phyloP scores from a whole-genome alignment of 2,113 vertebrate species.

The Cololabis saira region DNA sequence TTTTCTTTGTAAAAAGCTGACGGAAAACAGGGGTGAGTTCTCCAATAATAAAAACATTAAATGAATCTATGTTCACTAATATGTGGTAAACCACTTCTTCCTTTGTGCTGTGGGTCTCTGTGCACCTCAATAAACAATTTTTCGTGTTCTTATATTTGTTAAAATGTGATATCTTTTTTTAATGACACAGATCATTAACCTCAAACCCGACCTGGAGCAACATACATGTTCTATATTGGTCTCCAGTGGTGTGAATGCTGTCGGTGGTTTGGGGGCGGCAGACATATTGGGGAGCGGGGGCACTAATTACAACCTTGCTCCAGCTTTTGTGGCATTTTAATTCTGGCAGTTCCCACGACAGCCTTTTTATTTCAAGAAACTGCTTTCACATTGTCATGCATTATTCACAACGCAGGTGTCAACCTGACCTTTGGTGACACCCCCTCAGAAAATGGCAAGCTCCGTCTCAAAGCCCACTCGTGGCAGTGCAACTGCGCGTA shows the following conservation, averaged over 20 bases:
- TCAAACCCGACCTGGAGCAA: slow-evolving; percentile 9
- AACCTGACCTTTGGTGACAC: slow-evolving; percentile 52
- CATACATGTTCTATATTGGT: slow-evolving; percentile 44
- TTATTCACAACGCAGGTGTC: slow-evolving; percentile 75
- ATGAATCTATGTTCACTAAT: slow-evolving; percentile 37
- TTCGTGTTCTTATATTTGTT: slow-evolving; percentile 17
- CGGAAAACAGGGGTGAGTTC: slow-evolving; percentile 26
- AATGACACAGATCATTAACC: slow-evolving; percentile 30
- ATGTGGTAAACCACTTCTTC: slow-evolving; percentile 19
- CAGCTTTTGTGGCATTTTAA: slow-evolving; percentile 64
- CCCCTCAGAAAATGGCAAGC: slow-evolving; percentile 13
- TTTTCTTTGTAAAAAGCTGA: slow-evolving; percentile 31
- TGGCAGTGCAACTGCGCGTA: slow-evolving; percentile 5
- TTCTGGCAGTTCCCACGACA: slow-evolving; percentile 39
- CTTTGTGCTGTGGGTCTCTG: slow-evolving; percentile 23
- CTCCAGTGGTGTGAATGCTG: slow-evolving; percentile 38
- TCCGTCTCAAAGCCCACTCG: slow-evolving; percentile 22
- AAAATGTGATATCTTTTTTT: slow-evolving; percentile 41
- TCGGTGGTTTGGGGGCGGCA: slow-evolving; percentile 39
- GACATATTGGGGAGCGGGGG: slow-evolving; percentile 36
- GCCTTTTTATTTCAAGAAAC: slow-evolving; percentile 54
- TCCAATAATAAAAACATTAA: slow-evolving; percentile 28
- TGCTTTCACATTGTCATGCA: slow-evolving; percentile 59
- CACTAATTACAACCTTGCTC: slow-evolving; percentile 72
- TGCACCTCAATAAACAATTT: slow-evolving; percentile 17